phyloP scores from a whole-genome alignment of 1,140 invertebrate species.

The Pteromalus puparum region DNA sequence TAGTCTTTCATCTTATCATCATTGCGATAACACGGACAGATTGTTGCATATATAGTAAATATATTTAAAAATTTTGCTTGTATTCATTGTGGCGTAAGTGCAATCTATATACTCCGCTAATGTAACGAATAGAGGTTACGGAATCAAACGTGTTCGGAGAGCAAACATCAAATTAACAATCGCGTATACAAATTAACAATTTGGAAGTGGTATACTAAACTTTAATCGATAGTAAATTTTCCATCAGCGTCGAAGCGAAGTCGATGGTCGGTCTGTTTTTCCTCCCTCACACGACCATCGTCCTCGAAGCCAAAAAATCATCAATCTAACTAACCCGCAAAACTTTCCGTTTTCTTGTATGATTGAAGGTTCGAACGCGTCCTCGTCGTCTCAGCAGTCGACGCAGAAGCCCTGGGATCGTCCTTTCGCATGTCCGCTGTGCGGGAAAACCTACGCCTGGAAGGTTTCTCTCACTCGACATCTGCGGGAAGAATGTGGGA shows the following conservation, averaged over 20 bases:
- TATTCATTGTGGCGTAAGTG: slow-evolving; percentile 1
- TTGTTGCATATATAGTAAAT: not conserved
- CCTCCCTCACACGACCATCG: not conserved
- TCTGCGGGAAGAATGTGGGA: slow-evolving; percentile 72
- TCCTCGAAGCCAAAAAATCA: not conserved
- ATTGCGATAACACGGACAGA: not conserved
- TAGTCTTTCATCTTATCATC: not conserved
- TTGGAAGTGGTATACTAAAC: slow-evolving; percentile 33
- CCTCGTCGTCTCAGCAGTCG: slow-evolving; percentile 9
- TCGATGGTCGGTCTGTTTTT: not conserved
- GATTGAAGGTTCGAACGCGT: slow-evolving; percentile 15
- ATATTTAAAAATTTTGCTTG: not conserved
- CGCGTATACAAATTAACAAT: slow-evolving; percentile 20
- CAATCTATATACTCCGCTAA: no score
- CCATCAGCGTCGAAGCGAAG: not conserved
- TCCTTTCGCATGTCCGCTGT: slow-evolving; percentile 56
- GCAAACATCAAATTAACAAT: slow-evolving; percentile 8
- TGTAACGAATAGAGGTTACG: slow-evolving; percentile 5
- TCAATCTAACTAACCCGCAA: not conserved
- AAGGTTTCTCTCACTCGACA: slow-evolving; percentile 63
- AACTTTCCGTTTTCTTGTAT: not conserved
- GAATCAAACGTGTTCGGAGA: not conserved
- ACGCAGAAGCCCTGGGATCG: slow-evolving; percentile 26
- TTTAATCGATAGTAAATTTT: not conserved
- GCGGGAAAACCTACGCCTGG: slow-evolving; percentile 61